Evolutionary conservation across 1,140 invertebrate genomes (phyloP).

Genomic region (Drosophila ohnishii): DNA sequence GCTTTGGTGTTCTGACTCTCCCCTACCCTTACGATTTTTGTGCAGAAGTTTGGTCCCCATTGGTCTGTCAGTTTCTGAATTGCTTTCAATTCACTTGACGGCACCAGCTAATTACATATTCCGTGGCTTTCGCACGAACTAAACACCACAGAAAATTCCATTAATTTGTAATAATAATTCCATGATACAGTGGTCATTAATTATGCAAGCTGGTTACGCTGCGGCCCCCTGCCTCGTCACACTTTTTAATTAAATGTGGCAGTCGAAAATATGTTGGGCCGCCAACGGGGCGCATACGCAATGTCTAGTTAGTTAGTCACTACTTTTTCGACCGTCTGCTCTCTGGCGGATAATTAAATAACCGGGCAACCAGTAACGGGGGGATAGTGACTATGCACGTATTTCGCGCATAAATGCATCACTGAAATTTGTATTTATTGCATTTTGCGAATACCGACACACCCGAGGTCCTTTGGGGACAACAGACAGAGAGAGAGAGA

Average conservation of each 20-base stretch:
- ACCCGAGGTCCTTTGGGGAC: conserved; percentile 31
- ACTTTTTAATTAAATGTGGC: conserved; percentile 32
- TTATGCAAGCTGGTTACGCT: conserved; percentile 25
- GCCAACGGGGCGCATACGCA: conserved; percentile 35
- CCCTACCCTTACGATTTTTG: not conserved
- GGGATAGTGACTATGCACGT: conserved; percentile 31
- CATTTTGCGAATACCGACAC: conserved; percentile 55
- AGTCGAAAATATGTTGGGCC: conserved; percentile 32
- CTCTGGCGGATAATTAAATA: conserved; percentile 48
- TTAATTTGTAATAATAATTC: conserved; percentile 73
- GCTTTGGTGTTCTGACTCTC: conserved; percentile 9
- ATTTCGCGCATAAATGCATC: conserved; percentile 55
- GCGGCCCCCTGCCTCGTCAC: not conserved
- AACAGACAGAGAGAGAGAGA: not conserved
- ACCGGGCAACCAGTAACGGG: conserved; percentile 8
- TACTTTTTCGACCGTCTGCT: conserved; percentile 11
- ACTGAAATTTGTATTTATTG: conserved; percentile 67
- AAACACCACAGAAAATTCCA: conserved; percentile 59
- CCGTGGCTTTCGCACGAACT: conserved; percentile 62
- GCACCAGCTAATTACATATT: conserved; percentile 68
- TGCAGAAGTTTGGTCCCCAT: not conserved
- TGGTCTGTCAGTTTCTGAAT: conserved; percentile 6
- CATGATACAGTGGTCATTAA: conserved; percentile 49
- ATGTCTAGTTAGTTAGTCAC: conserved; percentile 28
- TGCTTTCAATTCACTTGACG: conserved; percentile 55